Evolutionary conservation across 1,140 invertebrate species (phyloP), one percentile per base, ranked within the genome.

Genomic region (Arion vulgaris): DNA sequence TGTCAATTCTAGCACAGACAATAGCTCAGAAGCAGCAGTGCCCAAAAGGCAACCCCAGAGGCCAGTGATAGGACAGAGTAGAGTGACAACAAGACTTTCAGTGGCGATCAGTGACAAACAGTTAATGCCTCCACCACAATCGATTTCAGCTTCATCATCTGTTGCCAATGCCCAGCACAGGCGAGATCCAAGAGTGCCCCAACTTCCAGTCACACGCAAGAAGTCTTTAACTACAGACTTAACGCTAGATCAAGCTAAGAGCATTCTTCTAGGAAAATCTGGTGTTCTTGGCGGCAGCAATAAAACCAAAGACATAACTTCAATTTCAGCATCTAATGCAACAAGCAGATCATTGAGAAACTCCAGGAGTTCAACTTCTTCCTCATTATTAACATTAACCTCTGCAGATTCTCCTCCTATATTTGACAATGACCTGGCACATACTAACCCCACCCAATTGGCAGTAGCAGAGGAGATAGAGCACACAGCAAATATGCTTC

Each of bases 231-330:
- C 83, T 32, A 78, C 85, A 38, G 88, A 90, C 66, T 39, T 90
- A 77, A 89, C 87, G 5, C 62, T 90, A n/a, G 86, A 88, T 53
- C 87, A 89, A 72, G 89, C 89, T 51, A 90, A 90, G 80, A 85
- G 86, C 68, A 90, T 90, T 78, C 83, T 90, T 9, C 62, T 86
- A 28, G 89, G 89, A 28, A 88, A 87, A 68, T 89, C 89, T 28
- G 87, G 87, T 34, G 85, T 89, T 76, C 80, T 89, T 28, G 80
- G 41, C 0, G 66, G 68, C 49, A 36, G 36, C 7, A 49, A 38
- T 57, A 75, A 41, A 45, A 15, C 62, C 5, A 69, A 45, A 28
- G 66, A 80, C 5, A 51, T 32, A 32, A 26, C 76, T 32, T 36
- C 81, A 26, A 45, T 75, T 41, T 62, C 79, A 15, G 53, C 51